Evolutionary conservation across 2,797 vertebrate genomes (phyloP).

Genomic region (Glossophaga mutica): DNA sequence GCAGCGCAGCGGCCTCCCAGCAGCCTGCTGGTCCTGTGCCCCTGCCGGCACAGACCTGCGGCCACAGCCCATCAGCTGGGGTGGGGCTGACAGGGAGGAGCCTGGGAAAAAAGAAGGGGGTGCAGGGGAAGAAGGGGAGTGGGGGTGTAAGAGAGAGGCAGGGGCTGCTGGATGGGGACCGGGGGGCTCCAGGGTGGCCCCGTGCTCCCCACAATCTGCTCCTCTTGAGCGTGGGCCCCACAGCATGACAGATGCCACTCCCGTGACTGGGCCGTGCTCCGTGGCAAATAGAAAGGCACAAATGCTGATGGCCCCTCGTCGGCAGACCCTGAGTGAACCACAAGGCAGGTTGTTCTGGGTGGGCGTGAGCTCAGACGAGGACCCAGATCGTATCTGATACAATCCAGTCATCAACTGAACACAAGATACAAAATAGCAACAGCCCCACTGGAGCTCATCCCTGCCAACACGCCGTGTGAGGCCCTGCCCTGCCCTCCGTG

Average conservation of each 20-base stretch:
- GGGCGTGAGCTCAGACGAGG: background rate
- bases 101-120: background rate
- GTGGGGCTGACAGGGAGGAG: background rate
- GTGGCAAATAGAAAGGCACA: background rate
- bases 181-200: background rate
- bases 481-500: rapidly evolving
- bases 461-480: rapidly evolving
- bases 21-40: background rate
- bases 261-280: rapidly evolving
- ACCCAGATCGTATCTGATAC: rapidly evolving
- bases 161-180: rapidly evolving
- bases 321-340: background rate
- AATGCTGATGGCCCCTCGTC: background rate
- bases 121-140: background rate
- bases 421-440: background rate
- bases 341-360: rapidly evolving
- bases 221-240: rapidly evolving
- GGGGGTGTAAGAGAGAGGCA: background rate
- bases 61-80: background rate
- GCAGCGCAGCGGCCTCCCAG: background rate
- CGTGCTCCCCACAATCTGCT: rapidly evolving
- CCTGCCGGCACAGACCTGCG: background rate
- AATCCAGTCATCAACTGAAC: background rate
- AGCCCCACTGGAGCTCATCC: background rate
- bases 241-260: rapidly evolving